Evolutionary conservation across 2,113 vertebrate genomes (phyloP).

Genomic region (Piaya cayana): DNA sequence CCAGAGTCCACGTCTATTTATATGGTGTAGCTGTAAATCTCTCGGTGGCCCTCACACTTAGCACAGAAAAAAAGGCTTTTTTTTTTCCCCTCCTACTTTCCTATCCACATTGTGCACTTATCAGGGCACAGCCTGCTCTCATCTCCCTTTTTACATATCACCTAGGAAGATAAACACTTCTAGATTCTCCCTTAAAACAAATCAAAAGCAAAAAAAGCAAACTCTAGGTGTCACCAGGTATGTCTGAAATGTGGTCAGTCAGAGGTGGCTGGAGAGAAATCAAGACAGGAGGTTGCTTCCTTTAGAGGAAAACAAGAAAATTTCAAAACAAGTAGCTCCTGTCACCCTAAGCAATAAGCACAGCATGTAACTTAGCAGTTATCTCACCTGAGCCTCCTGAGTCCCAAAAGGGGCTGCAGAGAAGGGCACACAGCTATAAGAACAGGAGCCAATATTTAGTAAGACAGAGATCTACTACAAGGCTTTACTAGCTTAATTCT

Average conservation of each 20-base stretch:
- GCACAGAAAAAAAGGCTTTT: background rate
- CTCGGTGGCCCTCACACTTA: background rate
- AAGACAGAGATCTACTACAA: background rate
- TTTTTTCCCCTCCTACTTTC: background rate
- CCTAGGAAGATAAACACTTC: background rate
- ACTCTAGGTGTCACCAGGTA: background rate
- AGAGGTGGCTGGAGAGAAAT: background rate
- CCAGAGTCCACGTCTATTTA: background rate
- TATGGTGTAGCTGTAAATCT: background rate
- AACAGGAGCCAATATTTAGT: background rate
- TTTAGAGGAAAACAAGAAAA: background rate
- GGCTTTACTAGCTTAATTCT: background rate
- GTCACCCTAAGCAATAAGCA: background rate
- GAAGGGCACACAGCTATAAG: background rate
- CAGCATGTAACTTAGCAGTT: background rate
- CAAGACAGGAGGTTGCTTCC: background rate
- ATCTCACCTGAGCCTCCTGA: background rate
- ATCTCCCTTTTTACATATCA: background rate
- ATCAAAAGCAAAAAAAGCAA: background rate
- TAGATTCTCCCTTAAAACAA: background rate
- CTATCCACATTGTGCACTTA: background rate
- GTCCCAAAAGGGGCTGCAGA: background rate
- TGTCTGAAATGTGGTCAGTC: background rate
- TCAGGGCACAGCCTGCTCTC: background rate
- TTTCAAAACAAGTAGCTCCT: background rate